Conservation (phyloP, 2,113 vertebrate genomes). For the Mirounga angustirostris region DNA sequence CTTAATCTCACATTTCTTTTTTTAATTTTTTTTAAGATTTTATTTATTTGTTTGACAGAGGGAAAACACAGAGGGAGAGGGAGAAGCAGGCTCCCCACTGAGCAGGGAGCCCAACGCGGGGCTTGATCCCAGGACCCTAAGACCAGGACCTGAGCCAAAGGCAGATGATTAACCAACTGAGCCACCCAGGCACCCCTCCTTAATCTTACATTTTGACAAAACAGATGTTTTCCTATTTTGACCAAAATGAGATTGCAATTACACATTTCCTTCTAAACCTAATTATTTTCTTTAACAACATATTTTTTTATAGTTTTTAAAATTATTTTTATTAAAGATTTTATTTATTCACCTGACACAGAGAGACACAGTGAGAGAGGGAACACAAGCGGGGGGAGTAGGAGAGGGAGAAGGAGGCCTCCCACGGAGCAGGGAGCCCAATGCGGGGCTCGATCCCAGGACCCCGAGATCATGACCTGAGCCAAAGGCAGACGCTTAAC, state of each 20-base stretch:
- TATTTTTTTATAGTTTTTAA: no score
- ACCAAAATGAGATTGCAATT: neutral
- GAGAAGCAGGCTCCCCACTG: neutral
- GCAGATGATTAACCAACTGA: neutral
- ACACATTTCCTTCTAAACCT: neutral
- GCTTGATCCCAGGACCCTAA: neutral
- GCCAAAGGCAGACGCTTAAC: no score
- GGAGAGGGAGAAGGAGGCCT: no score
- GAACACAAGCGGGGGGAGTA: no score
- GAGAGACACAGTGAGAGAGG: no score
- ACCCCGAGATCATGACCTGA: no score
- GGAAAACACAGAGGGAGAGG: neutral
- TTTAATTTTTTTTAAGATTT: no score
- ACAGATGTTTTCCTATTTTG: conserved; percentile 58
- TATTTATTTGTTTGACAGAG: no score
- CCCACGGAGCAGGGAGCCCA: no score
- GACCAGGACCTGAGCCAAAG: neutral
- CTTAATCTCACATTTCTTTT: neutral
- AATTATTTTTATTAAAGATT: no score
- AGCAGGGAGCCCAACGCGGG: neutral
- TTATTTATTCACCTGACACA: no score
- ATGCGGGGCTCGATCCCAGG: no score
- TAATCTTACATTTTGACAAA: neutral
- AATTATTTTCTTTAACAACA: conserved; percentile 60
- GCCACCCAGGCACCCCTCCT: neutral